phyloP scores from a whole-genome alignment of 2,797 vertebrate genomes.

The Halcyon chelicuti region DNA sequence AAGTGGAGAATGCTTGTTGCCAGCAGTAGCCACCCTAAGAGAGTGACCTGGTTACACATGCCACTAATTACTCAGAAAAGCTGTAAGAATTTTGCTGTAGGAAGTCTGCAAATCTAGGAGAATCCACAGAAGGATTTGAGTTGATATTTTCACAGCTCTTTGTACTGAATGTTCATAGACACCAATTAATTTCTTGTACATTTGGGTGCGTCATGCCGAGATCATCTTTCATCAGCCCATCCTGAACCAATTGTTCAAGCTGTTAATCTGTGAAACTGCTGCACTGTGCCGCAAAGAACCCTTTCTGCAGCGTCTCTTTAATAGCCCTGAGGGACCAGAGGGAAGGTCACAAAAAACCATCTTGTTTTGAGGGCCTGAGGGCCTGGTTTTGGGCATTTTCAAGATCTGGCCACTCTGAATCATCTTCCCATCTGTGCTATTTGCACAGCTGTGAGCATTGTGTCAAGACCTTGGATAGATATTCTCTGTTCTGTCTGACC shows the following conservation, averaged over 20 bases:
- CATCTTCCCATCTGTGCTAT: constrained; percentile 55
- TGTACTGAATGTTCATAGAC: not conserved
- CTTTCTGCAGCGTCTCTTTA: constrained; percentile 7
- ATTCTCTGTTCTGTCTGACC: constrained; percentile 47
- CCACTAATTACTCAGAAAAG: not conserved
- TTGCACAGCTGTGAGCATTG: constrained; percentile 63
- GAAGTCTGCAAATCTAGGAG: not conserved
- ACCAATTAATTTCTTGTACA: not conserved
- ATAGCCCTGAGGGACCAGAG: not conserved
- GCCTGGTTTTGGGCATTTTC: constrained; percentile 43
- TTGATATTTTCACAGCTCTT: not conserved
- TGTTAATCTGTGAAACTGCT: constrained; percentile 38
- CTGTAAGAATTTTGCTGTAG: not conserved
- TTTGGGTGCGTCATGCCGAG: not conserved
- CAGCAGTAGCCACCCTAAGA: not conserved
- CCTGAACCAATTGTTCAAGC: not conserved
- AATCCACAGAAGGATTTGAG: not conserved
- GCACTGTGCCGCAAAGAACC: not conserved
- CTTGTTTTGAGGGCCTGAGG: constrained; percentile 10
- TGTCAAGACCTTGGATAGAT: constrained; percentile 66
- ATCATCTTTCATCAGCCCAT: not conserved
- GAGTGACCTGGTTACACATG: not conserved
- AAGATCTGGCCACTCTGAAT: constrained; percentile 38
- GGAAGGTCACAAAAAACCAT: not conserved
- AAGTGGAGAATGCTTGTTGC: not conserved